Percentiles rank a stretch among this genome's conserved stretches.
These are phyloP conservation scores for Hippocampus zosterae DNA, from an alignment of 2,113 vertebrate species.

Conservation along the genomic window DNA sequence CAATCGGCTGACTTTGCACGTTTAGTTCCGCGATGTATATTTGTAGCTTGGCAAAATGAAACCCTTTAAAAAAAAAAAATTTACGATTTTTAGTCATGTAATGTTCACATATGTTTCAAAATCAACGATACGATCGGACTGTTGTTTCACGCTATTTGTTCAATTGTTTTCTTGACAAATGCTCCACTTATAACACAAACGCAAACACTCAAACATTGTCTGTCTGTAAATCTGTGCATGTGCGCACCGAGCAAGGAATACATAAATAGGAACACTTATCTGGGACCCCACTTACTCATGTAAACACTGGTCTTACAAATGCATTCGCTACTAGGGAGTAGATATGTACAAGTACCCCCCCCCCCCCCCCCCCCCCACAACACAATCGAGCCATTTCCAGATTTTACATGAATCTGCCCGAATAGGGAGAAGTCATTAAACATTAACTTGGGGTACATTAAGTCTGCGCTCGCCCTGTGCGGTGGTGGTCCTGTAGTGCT, in stretches of 20 bases:
- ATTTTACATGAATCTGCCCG: constrained; percentile 52
- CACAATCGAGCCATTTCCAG: constrained; percentile 71
- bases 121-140: too few relatives aligned
- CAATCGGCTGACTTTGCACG: background rate
- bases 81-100: too few relatives aligned
- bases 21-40: background rate
- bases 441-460: constrained; percentile 65
- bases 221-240: constrained; percentile 64
- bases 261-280: constrained; percentile 68
- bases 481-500: constrained; percentile 35
- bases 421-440: constrained; percentile 64
- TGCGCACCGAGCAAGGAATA: constrained; percentile 60
- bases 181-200: constrained; percentile 2
- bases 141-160: too few relatives aligned
- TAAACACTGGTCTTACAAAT: constrained; percentile 58
- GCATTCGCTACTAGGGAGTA: constrained; percentile 19
- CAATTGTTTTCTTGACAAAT: too few relatives aligned
- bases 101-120: too few relatives aligned
- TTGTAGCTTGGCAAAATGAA: background rate
- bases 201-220: constrained; percentile 32
- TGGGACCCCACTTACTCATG: constrained; percentile 48
- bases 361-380: constrained; percentile 17
- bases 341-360: constrained; percentile 37
- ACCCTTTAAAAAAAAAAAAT: too few relatives aligned
- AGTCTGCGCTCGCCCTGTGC: constrained; percentile 24